Evolutionary conservation across 2,888 invertebrate genomes (phyloP).

Genomic region (Galeruca laticollis): DNA sequence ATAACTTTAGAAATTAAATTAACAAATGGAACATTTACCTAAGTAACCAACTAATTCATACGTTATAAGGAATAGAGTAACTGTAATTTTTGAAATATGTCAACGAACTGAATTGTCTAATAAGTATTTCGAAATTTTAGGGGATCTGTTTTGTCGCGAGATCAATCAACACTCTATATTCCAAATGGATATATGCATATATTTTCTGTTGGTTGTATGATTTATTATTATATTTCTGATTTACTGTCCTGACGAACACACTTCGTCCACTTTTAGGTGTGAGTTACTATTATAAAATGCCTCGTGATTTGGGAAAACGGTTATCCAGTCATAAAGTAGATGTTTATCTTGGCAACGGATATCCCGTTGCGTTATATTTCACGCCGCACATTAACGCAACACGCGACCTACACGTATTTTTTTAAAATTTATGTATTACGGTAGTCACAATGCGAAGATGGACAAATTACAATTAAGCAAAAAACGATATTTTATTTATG

Average conservation of each 20-base stretch:
- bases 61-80: too few relatives aligned
- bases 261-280: slow-evolving; percentile 19
- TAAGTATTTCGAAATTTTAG: too few relatives aligned
- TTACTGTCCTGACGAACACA: slow-evolving; percentile 22
- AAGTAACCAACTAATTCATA: too few relatives aligned
- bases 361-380: slow-evolving; percentile 60
- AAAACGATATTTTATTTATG: too few relatives aligned
- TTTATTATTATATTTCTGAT: background rate
- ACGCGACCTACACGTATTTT: slow-evolving; percentile 18
- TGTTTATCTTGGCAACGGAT: slow-evolving; percentile 63
- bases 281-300: slow-evolving; percentile 56
- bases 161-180: too few relatives aligned
- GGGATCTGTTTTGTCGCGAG: too few relatives aligned
- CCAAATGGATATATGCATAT: background rate
- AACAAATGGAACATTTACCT: too few relatives aligned
- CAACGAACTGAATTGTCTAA: too few relatives aligned
- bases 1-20: too few relatives aligned
- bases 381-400: slow-evolving; percentile 48
- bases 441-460: background rate
- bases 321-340: slow-evolving; percentile 66
- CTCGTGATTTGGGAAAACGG: slow-evolving; percentile 65
- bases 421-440: slow-evolving; percentile 25
- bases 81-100: too few relatives aligned
- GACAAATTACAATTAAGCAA: slow-evolving; percentile 13
- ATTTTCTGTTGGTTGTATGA: background rate